These are phyloP conservation scores for Drosophila merina DNA, from an alignment of 2,888 invertebrate species.

Conservation along the genomic window DNA sequence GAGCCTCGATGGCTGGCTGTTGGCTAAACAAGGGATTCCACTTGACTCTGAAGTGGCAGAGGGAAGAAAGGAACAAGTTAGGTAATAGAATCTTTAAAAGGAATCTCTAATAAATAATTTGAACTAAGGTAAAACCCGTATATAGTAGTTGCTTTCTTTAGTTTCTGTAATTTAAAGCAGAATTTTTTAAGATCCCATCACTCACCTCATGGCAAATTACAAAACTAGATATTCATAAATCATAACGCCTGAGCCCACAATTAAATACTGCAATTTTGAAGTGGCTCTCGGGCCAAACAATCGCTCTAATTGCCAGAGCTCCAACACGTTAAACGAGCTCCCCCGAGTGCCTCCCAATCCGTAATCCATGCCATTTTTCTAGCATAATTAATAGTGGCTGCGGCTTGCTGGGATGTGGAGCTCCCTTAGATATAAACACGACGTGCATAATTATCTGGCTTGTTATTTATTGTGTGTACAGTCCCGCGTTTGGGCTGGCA, in stretches of 20 bases:
- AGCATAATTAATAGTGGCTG: constrained; percentile 62
- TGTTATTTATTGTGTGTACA: constrained; percentile 66
- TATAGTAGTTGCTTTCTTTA: background rate
- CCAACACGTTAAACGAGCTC: constrained; percentile 25
- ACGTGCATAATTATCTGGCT: constrained; percentile 70
- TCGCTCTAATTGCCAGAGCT: constrained; percentile 37
- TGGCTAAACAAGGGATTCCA: constrained; percentile 80
- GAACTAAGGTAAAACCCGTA: no score
- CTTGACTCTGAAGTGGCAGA: constrained; percentile 69
- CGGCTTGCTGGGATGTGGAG: constrained; percentile 6
- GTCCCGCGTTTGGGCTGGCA: constrained; percentile 8
- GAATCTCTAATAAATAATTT: no score
- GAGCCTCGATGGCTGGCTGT: constrained; percentile 67
- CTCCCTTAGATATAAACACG: constrained; percentile 52
- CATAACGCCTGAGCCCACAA: constrained; percentile 50
- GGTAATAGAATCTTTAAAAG: no score
- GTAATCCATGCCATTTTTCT: background rate
- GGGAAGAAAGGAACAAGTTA: no score
- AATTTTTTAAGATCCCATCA: background rate
- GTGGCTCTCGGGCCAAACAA: constrained; percentile 32
- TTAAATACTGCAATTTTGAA: constrained; percentile 64
- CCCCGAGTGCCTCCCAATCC: background rate
- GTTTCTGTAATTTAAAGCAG: background rate
- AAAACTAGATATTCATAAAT: constrained; percentile 58
- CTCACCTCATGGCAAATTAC: constrained; percentile 66